phyloP scores from a whole-genome alignment of 2,113 vertebrate genomes.

The Canis aureus region DNA sequence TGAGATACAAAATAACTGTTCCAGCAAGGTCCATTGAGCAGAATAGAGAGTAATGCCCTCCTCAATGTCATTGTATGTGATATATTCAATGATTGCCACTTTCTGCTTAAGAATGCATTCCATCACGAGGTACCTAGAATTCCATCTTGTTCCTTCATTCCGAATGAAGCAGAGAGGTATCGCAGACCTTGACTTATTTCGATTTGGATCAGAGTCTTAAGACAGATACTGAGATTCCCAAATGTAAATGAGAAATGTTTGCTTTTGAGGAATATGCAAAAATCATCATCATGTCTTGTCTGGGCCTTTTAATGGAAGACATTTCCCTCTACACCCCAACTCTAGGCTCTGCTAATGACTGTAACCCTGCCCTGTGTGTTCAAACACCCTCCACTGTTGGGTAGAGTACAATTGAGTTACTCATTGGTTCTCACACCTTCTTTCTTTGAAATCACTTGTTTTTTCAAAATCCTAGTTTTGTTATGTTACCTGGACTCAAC shows the following conservation, averaged over 20 bases:
- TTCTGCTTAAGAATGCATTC: conserved; percentile 88
- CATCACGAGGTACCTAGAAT: conserved; percentile 82
- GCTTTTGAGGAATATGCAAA: conserved; percentile 3
- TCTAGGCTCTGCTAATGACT: background rate
- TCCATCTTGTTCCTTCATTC: conserved; percentile 76
- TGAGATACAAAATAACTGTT: conserved; percentile 87
- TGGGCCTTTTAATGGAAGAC: background rate
- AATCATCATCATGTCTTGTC: background rate
- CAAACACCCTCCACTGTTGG: background rate
- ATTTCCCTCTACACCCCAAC: background rate
- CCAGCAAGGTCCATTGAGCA: conserved; percentile 89
- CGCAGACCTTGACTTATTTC: conserved; percentile 77
- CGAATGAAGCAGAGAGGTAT: conserved; percentile 80
- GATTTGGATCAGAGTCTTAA: background rate
- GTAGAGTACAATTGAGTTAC: background rate
- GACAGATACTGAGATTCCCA: background rate
- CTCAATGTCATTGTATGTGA: conserved; percentile 87
- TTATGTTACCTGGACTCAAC: background rate
- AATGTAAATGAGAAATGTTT: conserved; percentile 36
- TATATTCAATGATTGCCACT: conserved; percentile 86
- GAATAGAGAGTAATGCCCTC: conserved; percentile 88
- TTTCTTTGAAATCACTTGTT: background rate
- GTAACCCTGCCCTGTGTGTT: background rate
- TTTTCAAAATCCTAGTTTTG: background rate
- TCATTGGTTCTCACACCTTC: background rate